Percentiles rank a stretch among this genome's conserved stretches.
Conservation (phyloP, 2,888 invertebrate genomes). For the Drosophila conformis region DNA sequence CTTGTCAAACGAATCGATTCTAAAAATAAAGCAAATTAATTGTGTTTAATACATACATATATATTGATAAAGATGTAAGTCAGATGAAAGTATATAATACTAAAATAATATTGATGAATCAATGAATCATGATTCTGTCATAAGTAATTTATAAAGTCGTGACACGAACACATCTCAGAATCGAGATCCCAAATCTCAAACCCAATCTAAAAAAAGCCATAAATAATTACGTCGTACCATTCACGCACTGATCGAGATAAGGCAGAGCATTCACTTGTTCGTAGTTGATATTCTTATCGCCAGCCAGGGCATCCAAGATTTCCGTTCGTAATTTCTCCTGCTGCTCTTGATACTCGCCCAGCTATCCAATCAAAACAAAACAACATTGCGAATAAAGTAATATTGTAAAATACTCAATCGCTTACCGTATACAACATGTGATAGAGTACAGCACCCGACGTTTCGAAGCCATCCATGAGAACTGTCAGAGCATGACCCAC, state of each 20-base stretch:
- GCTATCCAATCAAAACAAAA: constrained; percentile 41
- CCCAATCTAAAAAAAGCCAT: background rate
- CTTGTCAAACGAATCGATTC: constrained; percentile 79
- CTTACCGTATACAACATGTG: constrained; percentile 68
- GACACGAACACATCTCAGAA: background rate
- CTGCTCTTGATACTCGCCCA: constrained; percentile 65
- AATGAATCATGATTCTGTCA: background rate
- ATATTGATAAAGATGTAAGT: background rate
- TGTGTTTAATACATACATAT: background rate
- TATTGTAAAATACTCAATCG: constrained; percentile 1
- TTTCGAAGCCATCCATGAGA: constrained; percentile 82
- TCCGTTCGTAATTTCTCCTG: constrained; percentile 79
- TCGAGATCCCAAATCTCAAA: background rate
- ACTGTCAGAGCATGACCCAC: constrained; percentile 78
- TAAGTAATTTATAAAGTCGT: background rate
- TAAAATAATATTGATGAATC: background rate
- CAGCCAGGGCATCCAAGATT: constrained; percentile 51
- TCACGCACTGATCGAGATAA: constrained; percentile 82
- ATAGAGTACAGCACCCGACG: constrained; percentile 73
- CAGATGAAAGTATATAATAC: background rate
- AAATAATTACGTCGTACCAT: constrained; percentile 57
- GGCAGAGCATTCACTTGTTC: constrained; percentile 74
- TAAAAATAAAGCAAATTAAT: constrained; percentile 17
- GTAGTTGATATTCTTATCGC: constrained; percentile 60
- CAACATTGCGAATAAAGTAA: background rate